Conservation (phyloP, 2,113 vertebrate species). For the Calypte anna region DNA sequence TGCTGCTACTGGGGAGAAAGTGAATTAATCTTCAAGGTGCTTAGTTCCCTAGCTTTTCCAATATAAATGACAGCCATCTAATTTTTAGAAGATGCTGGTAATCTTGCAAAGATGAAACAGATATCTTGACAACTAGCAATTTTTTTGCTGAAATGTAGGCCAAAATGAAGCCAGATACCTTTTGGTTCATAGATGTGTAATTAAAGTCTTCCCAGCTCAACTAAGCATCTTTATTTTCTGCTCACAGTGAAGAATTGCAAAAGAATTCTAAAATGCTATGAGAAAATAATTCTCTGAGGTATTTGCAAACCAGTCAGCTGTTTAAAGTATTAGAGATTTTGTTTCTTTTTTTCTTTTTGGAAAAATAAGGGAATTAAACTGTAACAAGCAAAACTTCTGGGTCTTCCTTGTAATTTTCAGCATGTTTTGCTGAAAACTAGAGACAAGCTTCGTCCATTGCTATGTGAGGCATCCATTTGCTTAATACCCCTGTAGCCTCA, state of each 20-base stretch:
- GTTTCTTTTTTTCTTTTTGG: neutral
- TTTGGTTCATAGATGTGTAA: neutral
- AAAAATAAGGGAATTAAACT: neutral
- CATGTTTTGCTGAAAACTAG: neutral
- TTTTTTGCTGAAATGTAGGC: neutral
- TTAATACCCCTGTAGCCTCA: neutral
- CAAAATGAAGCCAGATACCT: neutral
- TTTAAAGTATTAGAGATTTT: neutral
- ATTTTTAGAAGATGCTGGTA: neutral
- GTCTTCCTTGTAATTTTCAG: neutral
- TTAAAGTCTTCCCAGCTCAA: accelerated
- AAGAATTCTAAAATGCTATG: neutral
- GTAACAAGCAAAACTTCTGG: neutral
- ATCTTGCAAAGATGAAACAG: neutral
- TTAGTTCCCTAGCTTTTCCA: neutral
- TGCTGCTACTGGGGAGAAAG: neutral
- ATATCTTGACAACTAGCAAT: neutral
- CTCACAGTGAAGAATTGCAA: neutral
- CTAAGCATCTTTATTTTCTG: neutral
- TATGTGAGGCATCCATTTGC: neutral
- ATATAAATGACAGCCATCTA: neutral
- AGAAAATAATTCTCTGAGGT: neutral
- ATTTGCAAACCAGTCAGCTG: neutral
- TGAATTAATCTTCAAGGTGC: neutral
- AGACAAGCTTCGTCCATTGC: neutral